Percentiles rank a stretch among this genome's conserved stretches.
Conservation (phyloP, 2,888 invertebrate genomes). For the Ennomos quercinarius region DNA sequence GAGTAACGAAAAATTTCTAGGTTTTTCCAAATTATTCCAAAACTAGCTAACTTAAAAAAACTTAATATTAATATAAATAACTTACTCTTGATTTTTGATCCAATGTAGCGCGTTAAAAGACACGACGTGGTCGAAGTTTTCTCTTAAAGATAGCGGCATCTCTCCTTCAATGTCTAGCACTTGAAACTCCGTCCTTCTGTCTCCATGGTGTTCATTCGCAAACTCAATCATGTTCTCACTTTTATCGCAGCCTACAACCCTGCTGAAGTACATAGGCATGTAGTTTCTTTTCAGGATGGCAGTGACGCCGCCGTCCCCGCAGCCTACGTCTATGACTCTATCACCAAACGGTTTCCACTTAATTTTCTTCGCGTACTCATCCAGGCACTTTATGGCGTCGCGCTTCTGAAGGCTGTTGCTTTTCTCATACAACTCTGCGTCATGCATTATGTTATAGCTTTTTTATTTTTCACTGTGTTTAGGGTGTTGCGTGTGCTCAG, state of each 20-base stretch:
- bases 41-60: too few relatives aligned
- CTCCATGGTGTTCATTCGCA: constrained; percentile 83
- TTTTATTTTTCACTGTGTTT: constrained; percentile 43
- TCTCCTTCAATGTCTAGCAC: constrained; percentile 85
- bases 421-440: constrained; percentile 88
- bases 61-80: constrained; percentile 26
- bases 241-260: constrained; percentile 88
- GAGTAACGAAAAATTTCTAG: too few relatives aligned
- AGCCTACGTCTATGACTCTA: constrained; percentile 89
- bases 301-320: constrained; percentile 90
- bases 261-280: constrained; percentile 82
- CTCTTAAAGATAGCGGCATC: constrained; percentile 75
- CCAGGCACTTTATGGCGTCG: constrained; percentile 83
- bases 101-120: constrained; percentile 93
- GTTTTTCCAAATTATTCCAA: too few relatives aligned
- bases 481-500: constrained; percentile 61
- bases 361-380: constrained; percentile 86
- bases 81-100: constrained; percentile 90
- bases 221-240: constrained; percentile 89
- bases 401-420: constrained; percentile 89
- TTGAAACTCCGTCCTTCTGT: constrained; percentile 76
- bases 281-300: constrained; percentile 83
- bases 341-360: constrained; percentile 82
- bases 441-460: constrained; percentile 69
- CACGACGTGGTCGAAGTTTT: constrained; percentile 88